These are phyloP conservation scores for Austrofundulus limnaeus DNA, from an alignment of 2,113 vertebrate species.

Conservation along the genomic window DNA sequence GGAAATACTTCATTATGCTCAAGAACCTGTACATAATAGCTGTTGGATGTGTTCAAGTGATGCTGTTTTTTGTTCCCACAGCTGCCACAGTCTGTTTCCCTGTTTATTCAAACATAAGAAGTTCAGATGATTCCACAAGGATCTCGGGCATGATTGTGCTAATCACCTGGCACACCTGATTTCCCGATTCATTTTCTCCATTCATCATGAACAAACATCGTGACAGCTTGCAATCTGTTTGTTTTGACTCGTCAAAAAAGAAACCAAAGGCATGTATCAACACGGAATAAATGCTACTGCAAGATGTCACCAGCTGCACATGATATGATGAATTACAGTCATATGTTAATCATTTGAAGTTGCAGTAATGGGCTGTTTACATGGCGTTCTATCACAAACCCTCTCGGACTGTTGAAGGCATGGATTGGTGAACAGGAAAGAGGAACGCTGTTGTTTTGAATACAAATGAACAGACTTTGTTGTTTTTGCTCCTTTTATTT, in stretches of 20 bases:
- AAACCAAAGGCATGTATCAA: slow-evolving; percentile 72
- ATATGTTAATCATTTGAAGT: slow-evolving; percentile 76
- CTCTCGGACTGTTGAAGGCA: slow-evolving; percentile 56
- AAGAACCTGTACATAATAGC: slow-evolving; percentile 2
- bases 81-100: slow-evolving; percentile 20
- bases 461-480: slow-evolving; percentile 48
- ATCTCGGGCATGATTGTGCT: slow-evolving; percentile 57
- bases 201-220: slow-evolving; percentile 62
- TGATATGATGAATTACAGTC: slow-evolving; percentile 77
- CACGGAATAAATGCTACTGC: slow-evolving; percentile 69
- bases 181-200: slow-evolving; percentile 63
- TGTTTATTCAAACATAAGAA: slow-evolving; percentile 46
- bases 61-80: background rate
- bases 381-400: slow-evolving; percentile 59
- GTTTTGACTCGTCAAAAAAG: slow-evolving; percentile 71
- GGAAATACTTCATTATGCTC: slow-evolving; percentile 5
- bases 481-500: slow-evolving; percentile 23
- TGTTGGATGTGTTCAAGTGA: background rate
- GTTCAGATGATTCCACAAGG: slow-evolving; percentile 46
- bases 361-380: slow-evolving; percentile 75
- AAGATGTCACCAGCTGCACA: slow-evolving; percentile 75
- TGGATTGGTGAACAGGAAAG: slow-evolving; percentile 53
- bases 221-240: slow-evolving; percentile 74
- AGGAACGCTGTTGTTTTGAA: slow-evolving; percentile 23
- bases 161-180: slow-evolving; percentile 75